Base-by-base conservation (phyloP, 64 coral and sea anemone species). In the Porites lutea region DNA sequence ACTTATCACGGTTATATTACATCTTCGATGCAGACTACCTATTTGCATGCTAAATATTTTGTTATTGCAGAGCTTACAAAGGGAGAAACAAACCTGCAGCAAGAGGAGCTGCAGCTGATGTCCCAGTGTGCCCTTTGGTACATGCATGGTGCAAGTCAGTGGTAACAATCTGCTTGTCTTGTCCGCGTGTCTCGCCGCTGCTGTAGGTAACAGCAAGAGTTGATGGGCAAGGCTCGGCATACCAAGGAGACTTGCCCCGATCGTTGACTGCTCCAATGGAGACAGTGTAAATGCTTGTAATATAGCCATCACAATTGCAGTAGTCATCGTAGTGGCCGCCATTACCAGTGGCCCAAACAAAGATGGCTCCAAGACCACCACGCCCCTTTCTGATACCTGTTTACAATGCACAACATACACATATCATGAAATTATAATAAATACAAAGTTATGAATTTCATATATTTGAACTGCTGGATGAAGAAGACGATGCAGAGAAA, bases 271-370 rank as follows among this genome's bases (percentile, higher is more conserved):
- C 97, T 59, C 97, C 97, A 81, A 99, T 93, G 9, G 97, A 96
- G 45, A 99, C 96, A 48, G 97, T 99, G 71, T 74, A 99, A 83
- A 99, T 99, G 79, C 97, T 99, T 47, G 97, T 99, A 48, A 99
- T 99, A 16, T 99, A 99, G 51, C 97, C 97, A 82, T 99, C 97
- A 61, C 97, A 99, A 72, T 94, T 99, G 50, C 97, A 99, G 27
- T 99, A 99, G 59, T 99, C 97, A 44, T 99, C 74, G 15, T 71
- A 91, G 49, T 92, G 79, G 22, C 97, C 97, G 16, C 97, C 97
- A 89, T 99, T 99, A 15, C 97, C 97, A 67, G 97, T 99, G 13
- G 97, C 97, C 97, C 97, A 99, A 5, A 99, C 97, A 93, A 99
- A 99, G 83, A 99, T 99, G 59, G 97, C 90, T 7, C 97, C 97